A percentile compares a stretch with the other conserved stretches of the same genome.
These are phyloP conservation scores for Holcopasites calliopsidis DNA, from an alignment of 1,140 invertebrate genomes.

Conservation along the genomic window DNA sequence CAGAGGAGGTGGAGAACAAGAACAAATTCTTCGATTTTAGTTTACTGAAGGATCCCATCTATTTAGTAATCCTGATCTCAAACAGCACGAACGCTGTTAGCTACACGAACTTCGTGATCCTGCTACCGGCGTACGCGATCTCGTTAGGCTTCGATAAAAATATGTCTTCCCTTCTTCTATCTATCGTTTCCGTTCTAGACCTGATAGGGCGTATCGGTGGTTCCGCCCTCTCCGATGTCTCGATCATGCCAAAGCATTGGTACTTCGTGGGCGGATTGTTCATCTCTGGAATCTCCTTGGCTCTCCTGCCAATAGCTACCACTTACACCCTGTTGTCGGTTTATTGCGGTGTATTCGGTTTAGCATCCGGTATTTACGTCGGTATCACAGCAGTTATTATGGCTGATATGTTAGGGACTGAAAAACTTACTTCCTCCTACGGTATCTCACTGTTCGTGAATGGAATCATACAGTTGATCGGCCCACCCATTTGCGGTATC, in stretches of 20 bases:
- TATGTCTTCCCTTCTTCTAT: constrained; percentile 85
- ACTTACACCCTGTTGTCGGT: constrained; percentile 81
- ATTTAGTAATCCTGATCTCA: constrained; percentile 89
- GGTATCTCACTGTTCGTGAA: constrained; percentile 92
- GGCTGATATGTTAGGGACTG: constrained; percentile 91
- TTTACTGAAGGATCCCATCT: constrained; percentile 88
- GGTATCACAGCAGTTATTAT: constrained; percentile 92
- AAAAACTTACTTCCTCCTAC: constrained; percentile 90
- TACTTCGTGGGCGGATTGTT: constrained; percentile 90
- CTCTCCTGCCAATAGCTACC: constrained; percentile 83
- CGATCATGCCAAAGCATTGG: constrained; percentile 87
- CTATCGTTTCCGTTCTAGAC: constrained; percentile 89
- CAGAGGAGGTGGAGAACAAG: constrained; percentile 73
- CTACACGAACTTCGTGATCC: constrained; percentile 91
- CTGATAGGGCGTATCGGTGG: constrained; percentile 90
- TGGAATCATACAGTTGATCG: constrained; percentile 88
- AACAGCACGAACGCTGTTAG: constrained; percentile 92
- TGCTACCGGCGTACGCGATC: constrained; percentile 87
- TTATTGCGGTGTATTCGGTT: constrained; percentile 88
- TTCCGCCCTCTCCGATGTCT: constrained; percentile 88
- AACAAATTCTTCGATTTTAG: constrained; percentile 88
- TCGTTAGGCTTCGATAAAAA: constrained; percentile 85
- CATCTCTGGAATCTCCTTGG: constrained; percentile 86
- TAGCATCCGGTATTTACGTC: constrained; percentile 91
- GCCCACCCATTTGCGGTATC: constrained; percentile 88